phyloP scores from a whole-genome alignment of 2,888 invertebrate species.

The Pegoplata infirma region DNA sequence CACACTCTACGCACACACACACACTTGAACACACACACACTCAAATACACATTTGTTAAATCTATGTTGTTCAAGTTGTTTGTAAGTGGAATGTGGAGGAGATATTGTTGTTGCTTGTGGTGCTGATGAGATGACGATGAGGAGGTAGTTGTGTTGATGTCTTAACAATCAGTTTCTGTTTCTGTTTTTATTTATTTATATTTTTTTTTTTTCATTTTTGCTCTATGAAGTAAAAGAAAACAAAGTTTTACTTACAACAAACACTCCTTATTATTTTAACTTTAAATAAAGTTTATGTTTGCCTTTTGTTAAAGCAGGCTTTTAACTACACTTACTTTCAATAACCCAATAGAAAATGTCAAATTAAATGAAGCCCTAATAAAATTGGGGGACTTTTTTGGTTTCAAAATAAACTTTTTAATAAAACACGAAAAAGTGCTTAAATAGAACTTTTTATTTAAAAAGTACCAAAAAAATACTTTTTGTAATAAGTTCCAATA shows the following conservation, averaged over 20 bases:
- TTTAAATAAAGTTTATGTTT: constrained; percentile 49
- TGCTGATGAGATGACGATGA: not conserved
- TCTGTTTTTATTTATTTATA: too few relatives aligned
- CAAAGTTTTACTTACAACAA: constrained; percentile 18
- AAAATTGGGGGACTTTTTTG: too few relatives aligned
- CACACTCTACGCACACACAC: constrained; percentile 6
- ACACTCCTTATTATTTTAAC: constrained; percentile 15
- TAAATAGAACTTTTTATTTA: too few relatives aligned
- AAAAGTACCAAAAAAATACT: too few relatives aligned
- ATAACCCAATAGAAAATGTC: not conserved
- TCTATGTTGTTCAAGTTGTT: not conserved
- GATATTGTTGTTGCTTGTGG: not conserved
- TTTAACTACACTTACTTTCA: constrained; percentile 4
- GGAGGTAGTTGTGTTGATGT: constrained; percentile 8
- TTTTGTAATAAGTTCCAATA: too few relatives aligned
- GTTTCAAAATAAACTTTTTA: too few relatives aligned
- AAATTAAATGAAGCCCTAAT: not conserved
- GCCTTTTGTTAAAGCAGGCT: constrained; percentile 26
- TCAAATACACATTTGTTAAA: not conserved
- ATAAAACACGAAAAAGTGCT: too few relatives aligned
- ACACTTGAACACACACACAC: not conserved
- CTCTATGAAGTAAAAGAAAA: not conserved
- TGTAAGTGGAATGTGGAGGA: not conserved
- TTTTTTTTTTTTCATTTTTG: not conserved
- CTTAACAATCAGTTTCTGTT: not conserved